phyloP scores from a whole-genome alignment of 1,140 invertebrate species.

The Lethrus apterus region DNA sequence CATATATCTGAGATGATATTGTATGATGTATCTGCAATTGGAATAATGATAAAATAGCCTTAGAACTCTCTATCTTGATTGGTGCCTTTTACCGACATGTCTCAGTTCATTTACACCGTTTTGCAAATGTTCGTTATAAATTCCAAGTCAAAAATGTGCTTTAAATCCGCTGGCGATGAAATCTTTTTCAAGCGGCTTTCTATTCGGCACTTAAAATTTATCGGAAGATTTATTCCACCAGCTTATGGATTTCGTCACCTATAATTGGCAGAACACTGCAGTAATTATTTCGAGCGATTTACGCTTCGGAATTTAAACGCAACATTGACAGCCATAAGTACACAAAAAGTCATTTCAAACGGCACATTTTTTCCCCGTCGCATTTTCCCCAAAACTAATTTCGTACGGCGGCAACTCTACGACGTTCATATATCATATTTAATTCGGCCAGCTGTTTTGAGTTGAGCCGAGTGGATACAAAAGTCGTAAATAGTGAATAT shows the following conservation, averaged over 20 bases:
- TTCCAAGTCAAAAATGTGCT: too few relatives aligned
- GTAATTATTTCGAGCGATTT: slow-evolving; percentile 11
- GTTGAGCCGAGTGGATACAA: background rate
- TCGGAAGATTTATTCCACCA: slow-evolving; percentile 10
- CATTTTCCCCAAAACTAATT: too few relatives aligned
- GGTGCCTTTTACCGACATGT: too few relatives aligned
- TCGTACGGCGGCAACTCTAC: background rate
- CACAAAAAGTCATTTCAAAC: background rate
- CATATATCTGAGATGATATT: too few relatives aligned
- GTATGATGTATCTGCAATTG: too few relatives aligned
- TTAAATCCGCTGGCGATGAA: too few relatives aligned
- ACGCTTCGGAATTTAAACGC: background rate
- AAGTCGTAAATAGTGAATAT: slow-evolving; percentile 1
- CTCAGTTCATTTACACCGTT: too few relatives aligned
- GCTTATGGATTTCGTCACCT: slow-evolving; percentile 7
- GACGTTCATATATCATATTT: slow-evolving; percentile 9
- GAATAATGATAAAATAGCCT: too few relatives aligned
- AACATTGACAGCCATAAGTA: slow-evolving; percentile 9
- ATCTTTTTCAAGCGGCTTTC: too few relatives aligned
- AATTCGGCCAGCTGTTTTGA: background rate
- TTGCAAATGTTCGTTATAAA: too few relatives aligned
- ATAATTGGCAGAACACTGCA: slow-evolving; percentile 12
- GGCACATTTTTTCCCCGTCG: slow-evolving; percentile 7
- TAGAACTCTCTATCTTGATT: too few relatives aligned
- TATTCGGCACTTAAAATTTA: too few relatives aligned